A percentile compares a stretch with the other conserved stretches of the same genome.
These are phyloP conservation scores for Minunthozetes semirufus DNA, from an alignment of 2,888 invertebrate genomes.

Conservation along the genomic window DNA sequence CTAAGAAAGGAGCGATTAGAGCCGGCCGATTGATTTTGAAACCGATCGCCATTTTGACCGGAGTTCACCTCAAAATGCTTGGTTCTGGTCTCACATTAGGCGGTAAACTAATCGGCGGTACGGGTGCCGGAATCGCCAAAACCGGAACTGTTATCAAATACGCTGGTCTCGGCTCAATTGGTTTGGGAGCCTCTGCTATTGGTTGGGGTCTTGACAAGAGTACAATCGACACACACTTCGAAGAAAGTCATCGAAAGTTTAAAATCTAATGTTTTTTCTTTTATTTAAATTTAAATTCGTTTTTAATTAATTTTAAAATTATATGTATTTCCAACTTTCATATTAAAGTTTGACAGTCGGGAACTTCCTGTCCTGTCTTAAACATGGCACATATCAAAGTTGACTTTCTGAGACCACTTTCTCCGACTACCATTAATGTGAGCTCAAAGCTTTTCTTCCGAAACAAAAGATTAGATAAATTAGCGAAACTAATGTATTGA, in stretches of 20 bases:
- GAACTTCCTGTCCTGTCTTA: no score
- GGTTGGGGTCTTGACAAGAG: constrained; percentile 17
- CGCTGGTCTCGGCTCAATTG: neutral
- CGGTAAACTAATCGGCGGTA: neutral
- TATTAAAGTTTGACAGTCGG: no score
- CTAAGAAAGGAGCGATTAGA: neutral
- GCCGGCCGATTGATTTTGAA: neutral
- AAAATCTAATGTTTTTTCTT: no score
- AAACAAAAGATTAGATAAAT: no score
- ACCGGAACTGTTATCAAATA: neutral
- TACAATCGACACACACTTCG: neutral
- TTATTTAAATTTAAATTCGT: no score
- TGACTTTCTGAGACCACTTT: no score
- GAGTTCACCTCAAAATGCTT: neutral
- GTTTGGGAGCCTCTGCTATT: neutral
- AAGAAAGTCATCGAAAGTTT: neutral
- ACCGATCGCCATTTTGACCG: neutral
- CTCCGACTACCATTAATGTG: no score
- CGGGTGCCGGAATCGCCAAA: neutral
- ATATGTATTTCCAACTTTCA: no score
- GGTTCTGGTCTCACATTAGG: neutral
- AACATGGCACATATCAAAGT: no score
- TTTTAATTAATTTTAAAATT: no score
- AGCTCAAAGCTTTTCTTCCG: no score
- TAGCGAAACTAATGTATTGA: no score